These are phyloP conservation scores for Pristionchus entomophagus DNA, from an alignment of 2,888 invertebrate species.

Conservation along the genomic window DNA sequence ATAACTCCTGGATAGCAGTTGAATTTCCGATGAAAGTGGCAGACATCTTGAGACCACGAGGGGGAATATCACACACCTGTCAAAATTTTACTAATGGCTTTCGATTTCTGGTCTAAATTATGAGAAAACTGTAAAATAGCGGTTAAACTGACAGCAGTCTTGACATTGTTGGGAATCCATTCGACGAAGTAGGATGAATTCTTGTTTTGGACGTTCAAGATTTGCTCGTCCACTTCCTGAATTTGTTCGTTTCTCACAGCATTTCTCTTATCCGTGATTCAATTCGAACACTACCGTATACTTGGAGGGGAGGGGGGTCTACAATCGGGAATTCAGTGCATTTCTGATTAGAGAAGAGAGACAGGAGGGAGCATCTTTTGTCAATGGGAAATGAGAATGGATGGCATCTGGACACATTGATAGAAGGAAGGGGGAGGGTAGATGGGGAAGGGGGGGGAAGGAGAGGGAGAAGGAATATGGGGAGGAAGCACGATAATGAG, in stretches of 20 bases:
- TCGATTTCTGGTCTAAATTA: not conserved
- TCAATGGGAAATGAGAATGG: not conserved
- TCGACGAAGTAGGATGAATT: constrained; percentile 89
- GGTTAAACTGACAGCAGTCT: constrained; percentile 82
- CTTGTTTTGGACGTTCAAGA: constrained; percentile 95
- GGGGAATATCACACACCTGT: constrained; percentile 90
- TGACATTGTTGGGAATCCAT: constrained; percentile 85
- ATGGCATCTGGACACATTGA: not conserved
- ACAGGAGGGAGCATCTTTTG: constrained; percentile 23
- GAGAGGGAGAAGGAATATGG: not conserved
- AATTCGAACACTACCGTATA: not conserved
- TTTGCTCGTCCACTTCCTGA: constrained; percentile 86
- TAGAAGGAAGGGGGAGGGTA: not conserved
- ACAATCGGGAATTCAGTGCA: constrained; percentile 20
- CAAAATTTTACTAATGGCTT: constrained; percentile 85
- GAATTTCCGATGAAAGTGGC: constrained; percentile 94
- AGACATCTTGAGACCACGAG: constrained; percentile 90
- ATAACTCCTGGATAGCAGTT: constrained; percentile 91
- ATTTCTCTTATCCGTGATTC: too few relatives aligned
- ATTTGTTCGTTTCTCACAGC: not conserved
- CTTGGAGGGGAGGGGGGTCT: too few relatives aligned
- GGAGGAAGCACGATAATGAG: not conserved
- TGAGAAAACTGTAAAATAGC: too few relatives aligned
- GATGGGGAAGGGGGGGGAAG: not conserved
- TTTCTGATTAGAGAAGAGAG: constrained; percentile 7